Evolutionary conservation across 2,888 invertebrate species (phyloP).

Genomic region (Euplexia lucipara): DNA sequence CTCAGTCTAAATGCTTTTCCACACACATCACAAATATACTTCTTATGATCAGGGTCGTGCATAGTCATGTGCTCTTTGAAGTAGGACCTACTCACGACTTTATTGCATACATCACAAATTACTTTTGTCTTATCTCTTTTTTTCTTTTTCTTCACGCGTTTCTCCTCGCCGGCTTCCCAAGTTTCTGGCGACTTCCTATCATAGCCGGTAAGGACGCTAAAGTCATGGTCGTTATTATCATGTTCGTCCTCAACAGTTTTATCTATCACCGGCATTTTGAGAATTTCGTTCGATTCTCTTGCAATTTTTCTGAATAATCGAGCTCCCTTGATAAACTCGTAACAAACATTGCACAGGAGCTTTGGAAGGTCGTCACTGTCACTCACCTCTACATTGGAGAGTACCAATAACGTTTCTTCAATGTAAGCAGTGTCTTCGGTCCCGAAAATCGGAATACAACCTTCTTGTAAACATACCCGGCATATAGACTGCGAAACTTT

Average conservation of each 20-base stretch:
- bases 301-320: slow-evolving; percentile 78
- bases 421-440: slow-evolving; percentile 26
- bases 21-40: slow-evolving; percentile 80
- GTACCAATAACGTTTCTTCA: slow-evolving; percentile 17
- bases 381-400: slow-evolving; percentile 70
- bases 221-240: slow-evolving; percentile 57
- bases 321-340: slow-evolving; percentile 77
- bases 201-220: slow-evolving; percentile 59
- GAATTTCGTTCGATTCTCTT: slow-evolving; percentile 70
- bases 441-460: slow-evolving; percentile 64
- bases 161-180: slow-evolving; percentile 54
- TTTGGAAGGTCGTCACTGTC: slow-evolving; percentile 77
- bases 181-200: slow-evolving; percentile 60
- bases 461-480: slow-evolving; percentile 62
- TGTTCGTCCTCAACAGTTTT: slow-evolving; percentile 56
- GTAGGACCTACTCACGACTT: slow-evolving; percentile 74
- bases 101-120: slow-evolving; percentile 64
- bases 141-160: slow-evolving; percentile 63
- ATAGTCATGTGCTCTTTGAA: slow-evolving; percentile 78
- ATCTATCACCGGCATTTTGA: slow-evolving; percentile 68
- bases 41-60: slow-evolving; percentile 78
- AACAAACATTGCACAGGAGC: slow-evolving; percentile 76
- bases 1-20: slow-evolving; percentile 78
- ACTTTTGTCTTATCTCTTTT: slow-evolving; percentile 62
- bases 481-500: slow-evolving; percentile 33